Base-by-base conservation (phyloP, 2,888 invertebrate species). In the Antitype chi region DNA sequence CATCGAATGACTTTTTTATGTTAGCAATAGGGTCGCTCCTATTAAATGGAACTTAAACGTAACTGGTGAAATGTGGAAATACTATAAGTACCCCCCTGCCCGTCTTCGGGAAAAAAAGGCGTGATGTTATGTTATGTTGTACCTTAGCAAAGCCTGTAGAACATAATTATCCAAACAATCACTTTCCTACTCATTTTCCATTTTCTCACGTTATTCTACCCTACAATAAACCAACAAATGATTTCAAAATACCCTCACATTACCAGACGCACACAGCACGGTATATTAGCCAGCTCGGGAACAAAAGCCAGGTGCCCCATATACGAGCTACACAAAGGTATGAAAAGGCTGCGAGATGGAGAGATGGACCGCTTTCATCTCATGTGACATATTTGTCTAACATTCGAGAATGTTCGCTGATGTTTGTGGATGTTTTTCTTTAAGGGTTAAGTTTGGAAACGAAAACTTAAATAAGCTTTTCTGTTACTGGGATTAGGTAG, bases 231-330 rank as follows among this genome's bases (percentile, higher is more conserved):
- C 6, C 32, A 55, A 55, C 32, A 71, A 71, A 82, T 80, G 20
- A 80, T 85, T 59, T 49, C 49, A 76, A 47, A 75, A 73, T 76
- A 25, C 23, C 28, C 9, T 53, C 64, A 74, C 55, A 73, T 69
- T 23, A 66, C 13, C 60, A 57, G 66, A 68, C 52, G 67, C 38
- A 78, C 49, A 38, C 49, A 53, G 67, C 71, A 32, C 25, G 76
- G 62, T 59, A 76, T 82, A 87, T 88, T 88, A 83, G 81, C 85
- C 73, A 47, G 62, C n/a, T 70, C 60, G 38, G 13, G 74, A 88
- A 88, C 89, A 88, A 88, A 88, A 70, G 87, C 38, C 80, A 82
- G 80, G 81, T 87, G 88, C 43, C 89, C 88, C 80, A 88, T 73
- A 88, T 88, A 76, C 78, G 57, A 43, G 68, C 66, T 66, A 70